phyloP scores from a whole-genome alignment of 1,140 invertebrate species.

The Polyergus mexicanus region DNA sequence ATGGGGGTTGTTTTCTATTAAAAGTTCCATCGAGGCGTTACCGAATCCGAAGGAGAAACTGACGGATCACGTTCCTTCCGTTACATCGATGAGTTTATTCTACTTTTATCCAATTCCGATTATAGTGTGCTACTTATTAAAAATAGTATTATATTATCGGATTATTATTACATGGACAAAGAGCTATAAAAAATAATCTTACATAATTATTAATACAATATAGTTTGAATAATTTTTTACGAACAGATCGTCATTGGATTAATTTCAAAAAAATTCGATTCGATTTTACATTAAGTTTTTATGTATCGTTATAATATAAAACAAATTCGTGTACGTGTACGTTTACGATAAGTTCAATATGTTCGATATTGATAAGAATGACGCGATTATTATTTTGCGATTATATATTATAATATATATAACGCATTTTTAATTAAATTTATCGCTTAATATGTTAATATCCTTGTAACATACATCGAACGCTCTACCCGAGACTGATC shows the following conservation, averaged over 20 bases:
- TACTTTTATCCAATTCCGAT: conserved; percentile 21
- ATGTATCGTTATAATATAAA: background rate
- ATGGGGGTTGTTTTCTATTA: conserved; percentile 72
- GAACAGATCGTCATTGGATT: background rate
- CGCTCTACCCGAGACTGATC: background rate
- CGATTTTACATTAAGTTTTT: background rate
- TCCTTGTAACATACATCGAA: background rate
- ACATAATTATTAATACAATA: background rate
- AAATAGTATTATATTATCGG: background rate
- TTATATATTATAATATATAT: background rate
- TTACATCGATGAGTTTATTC: conserved; percentile 5
- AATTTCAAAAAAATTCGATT: background rate
- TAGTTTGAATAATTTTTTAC: background rate
- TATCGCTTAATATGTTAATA: background rate
- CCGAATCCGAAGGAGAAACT: conserved; percentile 29
- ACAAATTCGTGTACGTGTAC: background rate
- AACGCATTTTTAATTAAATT: conserved; percentile 8
- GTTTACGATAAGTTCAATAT: no score
- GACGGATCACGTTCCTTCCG: conserved; percentile 16
- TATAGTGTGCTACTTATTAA: background rate
- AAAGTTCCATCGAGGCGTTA: conserved; percentile 58
- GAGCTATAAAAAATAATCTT: background rate
- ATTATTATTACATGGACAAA: background rate
- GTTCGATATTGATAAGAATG: background rate
- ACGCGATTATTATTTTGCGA: background rate